Conservation (phyloP, 2,113 vertebrate genomes). For the Cottus gobio region DNA sequence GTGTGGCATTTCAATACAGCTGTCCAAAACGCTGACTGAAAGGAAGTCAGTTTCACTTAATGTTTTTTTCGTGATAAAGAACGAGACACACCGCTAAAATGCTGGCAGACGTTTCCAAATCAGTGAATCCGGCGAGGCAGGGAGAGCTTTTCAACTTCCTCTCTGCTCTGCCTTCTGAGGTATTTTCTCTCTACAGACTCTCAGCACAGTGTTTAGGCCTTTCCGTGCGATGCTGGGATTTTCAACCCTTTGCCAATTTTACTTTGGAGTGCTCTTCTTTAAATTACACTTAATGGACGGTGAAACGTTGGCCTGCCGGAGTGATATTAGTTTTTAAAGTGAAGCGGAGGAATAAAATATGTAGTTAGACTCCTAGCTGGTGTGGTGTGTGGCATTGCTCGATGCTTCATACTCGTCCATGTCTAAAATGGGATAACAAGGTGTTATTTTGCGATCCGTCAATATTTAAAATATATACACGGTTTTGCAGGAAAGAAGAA, state of each 20-base stretch:
- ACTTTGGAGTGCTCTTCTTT: slow-evolving; percentile 43
- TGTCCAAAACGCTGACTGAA: slow-evolving; percentile 63
- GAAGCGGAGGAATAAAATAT: slow-evolving; percentile 8
- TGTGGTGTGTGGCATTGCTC: background rate
- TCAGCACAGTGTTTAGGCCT: slow-evolving; percentile 29
- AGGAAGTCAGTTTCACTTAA: slow-evolving; percentile 53
- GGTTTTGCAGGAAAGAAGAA: background rate
- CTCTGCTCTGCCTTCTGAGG: slow-evolving; percentile 9
- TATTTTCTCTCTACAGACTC: slow-evolving; percentile 16
- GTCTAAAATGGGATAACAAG: background rate
- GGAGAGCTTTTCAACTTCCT: slow-evolving; percentile 38
- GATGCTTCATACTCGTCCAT: background rate
- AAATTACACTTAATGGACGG: slow-evolving; percentile 48
- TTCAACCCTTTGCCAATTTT: slow-evolving; percentile 42
- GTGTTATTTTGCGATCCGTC: background rate
- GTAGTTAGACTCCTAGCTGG: background rate
- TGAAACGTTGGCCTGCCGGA: slow-evolving; percentile 5
- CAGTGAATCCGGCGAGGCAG: slow-evolving; percentile 45
- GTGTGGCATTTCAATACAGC: slow-evolving; percentile 51
- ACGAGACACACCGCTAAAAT: slow-evolving; percentile 27
- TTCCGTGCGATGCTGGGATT: slow-evolving; percentile 26
- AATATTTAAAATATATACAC: background rate
- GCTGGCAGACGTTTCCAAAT: slow-evolving; percentile 28
- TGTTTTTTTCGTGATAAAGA: slow-evolving; percentile 59
- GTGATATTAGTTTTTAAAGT: slow-evolving; percentile 11